These are phyloP conservation scores for Calosoma granatense DNA, from an alignment of 1,140 invertebrate species.

Conservation along the genomic window DNA sequence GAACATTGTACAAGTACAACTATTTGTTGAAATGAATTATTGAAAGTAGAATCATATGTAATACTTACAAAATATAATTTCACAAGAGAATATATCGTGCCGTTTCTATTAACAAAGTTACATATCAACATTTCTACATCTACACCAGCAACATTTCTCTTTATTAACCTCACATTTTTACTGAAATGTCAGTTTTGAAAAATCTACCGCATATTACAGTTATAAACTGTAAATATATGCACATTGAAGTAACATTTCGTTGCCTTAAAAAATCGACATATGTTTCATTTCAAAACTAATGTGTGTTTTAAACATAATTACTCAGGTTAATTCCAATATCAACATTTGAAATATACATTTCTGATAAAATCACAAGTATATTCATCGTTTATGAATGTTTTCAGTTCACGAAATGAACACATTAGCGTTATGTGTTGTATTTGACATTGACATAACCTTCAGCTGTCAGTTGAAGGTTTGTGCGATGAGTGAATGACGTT, in stretches of 20 bases:
- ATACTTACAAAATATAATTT: neutral
- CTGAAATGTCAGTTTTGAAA: neutral
- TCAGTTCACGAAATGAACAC: neutral
- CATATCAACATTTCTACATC: neutral
- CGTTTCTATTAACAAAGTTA: conserved; percentile 3
- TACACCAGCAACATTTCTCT: conserved; percentile 1
- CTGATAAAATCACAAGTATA: neutral
- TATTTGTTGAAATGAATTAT: too few relatives aligned
- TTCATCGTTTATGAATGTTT: neutral
- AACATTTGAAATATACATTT: neutral
- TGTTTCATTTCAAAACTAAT: conserved; percentile 1
- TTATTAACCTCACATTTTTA: neutral
- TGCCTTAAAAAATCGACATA: neutral
- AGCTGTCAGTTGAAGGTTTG: neutral
- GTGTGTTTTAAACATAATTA: neutral
- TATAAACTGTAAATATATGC: neutral
- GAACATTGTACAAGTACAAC: neutral
- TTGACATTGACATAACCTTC: too few relatives aligned
- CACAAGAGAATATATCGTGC: neutral
- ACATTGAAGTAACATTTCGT: neutral
- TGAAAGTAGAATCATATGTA: neutral
- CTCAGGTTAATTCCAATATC: neutral
- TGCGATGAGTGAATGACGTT: neutral
- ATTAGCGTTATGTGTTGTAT: too few relatives aligned
- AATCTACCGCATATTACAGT: neutral